Conservation (phyloP, 1,140 invertebrate species). For the Samia ricini region DNA sequence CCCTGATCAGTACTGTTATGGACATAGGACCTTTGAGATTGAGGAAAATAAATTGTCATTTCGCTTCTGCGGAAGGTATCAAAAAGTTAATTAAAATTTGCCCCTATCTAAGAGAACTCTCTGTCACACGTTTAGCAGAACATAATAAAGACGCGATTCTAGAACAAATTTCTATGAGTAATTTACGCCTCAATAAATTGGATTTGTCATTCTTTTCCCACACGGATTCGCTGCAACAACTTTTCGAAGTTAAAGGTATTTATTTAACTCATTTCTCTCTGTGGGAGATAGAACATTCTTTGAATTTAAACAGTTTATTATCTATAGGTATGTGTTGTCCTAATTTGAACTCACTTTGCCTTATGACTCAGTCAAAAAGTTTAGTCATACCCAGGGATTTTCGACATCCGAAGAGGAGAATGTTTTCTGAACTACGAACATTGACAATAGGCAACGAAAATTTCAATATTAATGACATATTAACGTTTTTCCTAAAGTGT, state of each 20-base stretch:
- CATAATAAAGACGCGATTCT: conserved; percentile 67
- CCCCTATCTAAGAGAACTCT: conserved; percentile 62
- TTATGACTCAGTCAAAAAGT: conserved; percentile 65
- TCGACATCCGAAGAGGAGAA: conserved; percentile 42
- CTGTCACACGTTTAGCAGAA: conserved; percentile 63
- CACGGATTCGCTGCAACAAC: conserved; percentile 51
- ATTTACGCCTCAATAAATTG: conserved; percentile 55
- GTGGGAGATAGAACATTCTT: conserved; percentile 64
- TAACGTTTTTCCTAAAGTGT: conserved; percentile 63
- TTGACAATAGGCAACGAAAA: conserved; percentile 66
- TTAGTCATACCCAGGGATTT: conserved; percentile 58
- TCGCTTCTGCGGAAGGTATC: conserved; percentile 64
- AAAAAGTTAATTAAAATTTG: conserved; percentile 67
- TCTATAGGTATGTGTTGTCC: conserved; percentile 62
- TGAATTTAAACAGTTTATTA: conserved; percentile 60
- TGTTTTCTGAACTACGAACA: conserved; percentile 56
- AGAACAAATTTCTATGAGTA: conserved; percentile 56
- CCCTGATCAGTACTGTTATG: conserved; percentile 52
- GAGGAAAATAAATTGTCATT: conserved; percentile 69
- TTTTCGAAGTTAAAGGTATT: conserved; percentile 57
- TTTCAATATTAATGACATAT: conserved; percentile 57
- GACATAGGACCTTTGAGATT: conserved; percentile 63
- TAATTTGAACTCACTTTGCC: conserved; percentile 51
- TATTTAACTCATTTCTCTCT: conserved; percentile 70
- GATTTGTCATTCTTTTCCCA: conserved; percentile 71